phyloP scores from a whole-genome alignment of 2,113 vertebrate species.

The Ariopsis seemanni region DNA sequence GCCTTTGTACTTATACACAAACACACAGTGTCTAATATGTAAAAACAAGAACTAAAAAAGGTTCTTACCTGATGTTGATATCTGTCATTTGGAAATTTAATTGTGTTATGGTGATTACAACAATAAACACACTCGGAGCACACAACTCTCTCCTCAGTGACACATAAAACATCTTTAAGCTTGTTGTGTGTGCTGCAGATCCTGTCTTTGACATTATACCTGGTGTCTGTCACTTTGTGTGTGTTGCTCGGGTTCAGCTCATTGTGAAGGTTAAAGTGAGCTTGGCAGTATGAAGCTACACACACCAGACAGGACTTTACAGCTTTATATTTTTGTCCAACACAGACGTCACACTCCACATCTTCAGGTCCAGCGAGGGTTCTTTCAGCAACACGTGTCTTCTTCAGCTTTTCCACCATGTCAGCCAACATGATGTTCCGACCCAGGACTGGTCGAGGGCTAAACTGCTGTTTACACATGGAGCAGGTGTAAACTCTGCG shows the following conservation, averaged over 20 bases:
- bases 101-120: neutral
- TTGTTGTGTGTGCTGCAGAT: neutral
- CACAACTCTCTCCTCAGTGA: neutral
- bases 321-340: conserved; percentile 7
- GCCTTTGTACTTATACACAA: too few relatives aligned
- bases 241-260: conserved; percentile 1
- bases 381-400: neutral
- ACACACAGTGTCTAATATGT: neutral
- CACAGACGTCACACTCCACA: conserved; percentile 11
- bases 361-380: conserved; percentile 24
- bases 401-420: conserved; percentile 14
- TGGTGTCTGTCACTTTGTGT: neutral
- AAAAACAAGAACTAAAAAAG: neutral
- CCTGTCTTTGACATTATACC: neutral
- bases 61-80: neutral
- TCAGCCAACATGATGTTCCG: conserved; percentile 11
- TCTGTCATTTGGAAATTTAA: neutral
- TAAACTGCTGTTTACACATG: conserved; percentile 33
- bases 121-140: neutral
- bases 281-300: conserved; percentile 13
- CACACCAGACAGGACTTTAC: conserved; percentile 16
- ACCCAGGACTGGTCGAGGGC: conserved; percentile 55
- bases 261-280: neutral
- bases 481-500: conserved; percentile 63
- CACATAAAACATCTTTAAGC: neutral